phyloP scores from a whole-genome alignment of 2,113 vertebrate genomes.

The Clinocottus analis region DNA sequence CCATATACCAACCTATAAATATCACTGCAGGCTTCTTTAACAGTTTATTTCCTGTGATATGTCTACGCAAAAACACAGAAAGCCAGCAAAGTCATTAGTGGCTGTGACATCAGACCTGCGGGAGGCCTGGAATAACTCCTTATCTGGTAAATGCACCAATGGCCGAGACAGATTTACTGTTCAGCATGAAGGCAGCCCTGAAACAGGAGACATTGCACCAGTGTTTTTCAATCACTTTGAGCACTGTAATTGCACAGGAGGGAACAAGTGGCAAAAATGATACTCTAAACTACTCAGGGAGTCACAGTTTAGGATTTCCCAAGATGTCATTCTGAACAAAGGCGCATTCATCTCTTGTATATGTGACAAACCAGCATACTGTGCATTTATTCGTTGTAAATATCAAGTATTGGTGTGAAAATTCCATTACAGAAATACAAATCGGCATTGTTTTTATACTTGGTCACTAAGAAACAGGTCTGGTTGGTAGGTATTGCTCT shows the following conservation, averaged over 20 bases:
- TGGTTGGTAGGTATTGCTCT: conserved; percentile 30
- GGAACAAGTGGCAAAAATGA: conserved; percentile 65
- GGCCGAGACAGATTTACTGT: conserved; percentile 78
- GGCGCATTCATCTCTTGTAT: conserved; percentile 53
- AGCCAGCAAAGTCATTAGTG: conserved; percentile 67
- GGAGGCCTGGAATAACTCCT: conserved; percentile 69
- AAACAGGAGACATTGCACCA: conserved; percentile 75
- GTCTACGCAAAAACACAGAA: conserved; percentile 52
- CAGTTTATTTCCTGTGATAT: conserved; percentile 60
- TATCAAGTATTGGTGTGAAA: conserved; percentile 54
- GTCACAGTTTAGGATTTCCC: conserved; percentile 60
- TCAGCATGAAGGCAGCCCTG: conserved; percentile 62
- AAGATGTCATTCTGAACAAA: conserved; percentile 59
- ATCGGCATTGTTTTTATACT: conserved; percentile 42
- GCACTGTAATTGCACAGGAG: conserved; percentile 72
- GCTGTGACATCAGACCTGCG: conserved; percentile 66
- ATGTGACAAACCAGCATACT: conserved; percentile 22
- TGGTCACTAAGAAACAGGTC: conserved; percentile 45
- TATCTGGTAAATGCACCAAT: conserved; percentile 73
- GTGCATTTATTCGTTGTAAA: conserved; percentile 56
- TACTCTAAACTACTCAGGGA: conserved; percentile 66
- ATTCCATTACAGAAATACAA: conserved; percentile 38
- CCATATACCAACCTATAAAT: conserved; percentile 54
- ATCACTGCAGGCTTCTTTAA: conserved; percentile 45
- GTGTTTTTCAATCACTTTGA: conserved; percentile 72